Conservation (phyloP, 2,113 vertebrate genomes). For the Heptranchias perlo region DNA sequence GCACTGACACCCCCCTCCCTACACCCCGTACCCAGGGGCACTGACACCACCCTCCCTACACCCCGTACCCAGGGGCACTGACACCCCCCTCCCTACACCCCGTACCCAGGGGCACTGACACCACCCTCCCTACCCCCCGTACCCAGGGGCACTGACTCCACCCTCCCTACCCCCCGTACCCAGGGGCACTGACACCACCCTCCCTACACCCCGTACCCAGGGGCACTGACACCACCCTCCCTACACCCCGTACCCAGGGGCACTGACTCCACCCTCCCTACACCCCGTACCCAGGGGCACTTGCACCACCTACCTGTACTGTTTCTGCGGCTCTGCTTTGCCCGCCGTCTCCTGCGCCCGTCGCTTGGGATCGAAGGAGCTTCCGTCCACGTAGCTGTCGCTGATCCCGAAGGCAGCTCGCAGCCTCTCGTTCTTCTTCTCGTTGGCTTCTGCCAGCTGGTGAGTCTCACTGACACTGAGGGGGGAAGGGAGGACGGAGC, state of each 20-base stretch:
- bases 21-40: too few species aligned
- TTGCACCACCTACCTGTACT: conserved; percentile 59
- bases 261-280: neutral
- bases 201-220: neutral
- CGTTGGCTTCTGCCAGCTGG: conserved; percentile 80
- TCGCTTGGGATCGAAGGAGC: conserved; percentile 80
- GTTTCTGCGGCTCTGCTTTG: conserved; percentile 58
- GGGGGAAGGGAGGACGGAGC: neutral
- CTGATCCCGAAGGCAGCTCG: conserved; percentile 80
- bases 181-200: neutral
- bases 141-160: too few species aligned
- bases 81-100: too few species aligned
- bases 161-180: too few species aligned
- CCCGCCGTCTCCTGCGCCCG: conserved; percentile 69
- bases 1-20: too few species aligned
- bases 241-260: neutral
- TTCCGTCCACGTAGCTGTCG: conserved; percentile 80
- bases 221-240: too few species aligned
- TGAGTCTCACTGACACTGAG: conserved; percentile 78
- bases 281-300: neutral
- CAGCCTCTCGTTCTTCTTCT: conserved; percentile 83
- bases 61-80: too few species aligned
- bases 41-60: too few species aligned
- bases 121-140: too few species aligned
- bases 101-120: too few species aligned